Evolutionary conservation across 2,113 vertebrate genomes (phyloP).

Genomic region (Vulpes vulpes): DNA sequence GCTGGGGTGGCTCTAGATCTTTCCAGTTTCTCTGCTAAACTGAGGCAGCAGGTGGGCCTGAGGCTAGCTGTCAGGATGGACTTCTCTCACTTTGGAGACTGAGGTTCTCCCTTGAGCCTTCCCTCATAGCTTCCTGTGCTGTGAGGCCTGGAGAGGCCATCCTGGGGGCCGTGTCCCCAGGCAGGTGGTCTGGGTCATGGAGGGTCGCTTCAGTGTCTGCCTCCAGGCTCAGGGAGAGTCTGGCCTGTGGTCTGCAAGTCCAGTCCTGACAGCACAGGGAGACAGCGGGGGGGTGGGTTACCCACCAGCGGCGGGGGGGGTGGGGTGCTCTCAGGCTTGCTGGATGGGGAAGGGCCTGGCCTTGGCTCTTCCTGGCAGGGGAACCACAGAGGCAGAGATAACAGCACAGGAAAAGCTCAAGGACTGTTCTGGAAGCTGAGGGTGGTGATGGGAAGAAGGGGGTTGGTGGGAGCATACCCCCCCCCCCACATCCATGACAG

Average conservation of each 20-base stretch:
- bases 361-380: no score
- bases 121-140: background rate
- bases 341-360: background rate
- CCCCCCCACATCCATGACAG: background rate
- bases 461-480: background rate
- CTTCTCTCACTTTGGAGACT: background rate
- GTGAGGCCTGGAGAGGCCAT: background rate
- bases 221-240: background rate
- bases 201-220: background rate
- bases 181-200: background rate
- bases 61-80: background rate
- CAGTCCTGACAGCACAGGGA: background rate
- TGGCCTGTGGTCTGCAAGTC: background rate
- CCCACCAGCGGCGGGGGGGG: background rate
- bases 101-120: background rate
- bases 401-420: background rate
- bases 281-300: no score
- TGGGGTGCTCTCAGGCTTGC: background rate
- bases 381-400: background rate
- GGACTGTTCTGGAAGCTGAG: background rate
- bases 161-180: background rate
- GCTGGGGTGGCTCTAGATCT: background rate
- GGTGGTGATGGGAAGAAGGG: background rate
- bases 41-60: no score
- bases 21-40: background rate